A percentile compares a stretch with the other conserved stretches of the same genome.
Evolutionary conservation across 2,888 invertebrate species (phyloP).

Genomic region (Clepsis dumicolana): DNA sequence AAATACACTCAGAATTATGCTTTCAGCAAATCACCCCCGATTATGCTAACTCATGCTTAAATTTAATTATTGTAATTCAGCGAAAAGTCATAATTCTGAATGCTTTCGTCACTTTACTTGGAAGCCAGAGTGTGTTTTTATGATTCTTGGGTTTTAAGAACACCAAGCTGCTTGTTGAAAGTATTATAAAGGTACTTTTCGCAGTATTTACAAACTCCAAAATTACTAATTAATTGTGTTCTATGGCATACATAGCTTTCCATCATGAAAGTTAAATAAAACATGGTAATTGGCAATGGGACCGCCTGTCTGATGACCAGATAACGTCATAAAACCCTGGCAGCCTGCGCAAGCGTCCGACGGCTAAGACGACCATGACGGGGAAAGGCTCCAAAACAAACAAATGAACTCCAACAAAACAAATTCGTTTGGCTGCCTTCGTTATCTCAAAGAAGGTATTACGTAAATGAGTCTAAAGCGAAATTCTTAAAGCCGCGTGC

Average conservation of each 20-base stretch:
- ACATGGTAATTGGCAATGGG: not conserved
- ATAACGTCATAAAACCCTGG: slow-evolving; percentile 1
- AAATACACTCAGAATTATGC: not conserved
- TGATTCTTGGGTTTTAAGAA: not conserved
- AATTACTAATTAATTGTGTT: too few species aligned
- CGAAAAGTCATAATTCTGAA: not conserved
- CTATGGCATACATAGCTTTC: not conserved
- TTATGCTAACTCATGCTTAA: not conserved
- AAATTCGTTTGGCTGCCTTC: slow-evolving; percentile 16
- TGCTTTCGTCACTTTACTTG: not conserved
- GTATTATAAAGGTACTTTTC: too few species aligned
- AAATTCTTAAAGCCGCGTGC: slow-evolving; percentile 10
- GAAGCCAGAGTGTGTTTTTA: not conserved
- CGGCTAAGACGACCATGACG: not conserved
- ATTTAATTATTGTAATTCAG: not conserved
- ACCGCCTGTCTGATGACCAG: not conserved
- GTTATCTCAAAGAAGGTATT: slow-evolving; percentile 29
- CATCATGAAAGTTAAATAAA: not conserved
- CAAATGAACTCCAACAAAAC: slow-evolving; percentile 19
- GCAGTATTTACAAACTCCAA: too few species aligned
- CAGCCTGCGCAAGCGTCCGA: not conserved
- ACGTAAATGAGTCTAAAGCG: slow-evolving; percentile 18
- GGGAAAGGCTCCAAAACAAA: slow-evolving; percentile 15
- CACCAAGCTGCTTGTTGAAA: too few species aligned
- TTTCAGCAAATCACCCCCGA: not conserved